Evolutionary conservation across 2,888 invertebrate genomes (phyloP).

Genomic region (Drosophila buzzatii): DNA sequence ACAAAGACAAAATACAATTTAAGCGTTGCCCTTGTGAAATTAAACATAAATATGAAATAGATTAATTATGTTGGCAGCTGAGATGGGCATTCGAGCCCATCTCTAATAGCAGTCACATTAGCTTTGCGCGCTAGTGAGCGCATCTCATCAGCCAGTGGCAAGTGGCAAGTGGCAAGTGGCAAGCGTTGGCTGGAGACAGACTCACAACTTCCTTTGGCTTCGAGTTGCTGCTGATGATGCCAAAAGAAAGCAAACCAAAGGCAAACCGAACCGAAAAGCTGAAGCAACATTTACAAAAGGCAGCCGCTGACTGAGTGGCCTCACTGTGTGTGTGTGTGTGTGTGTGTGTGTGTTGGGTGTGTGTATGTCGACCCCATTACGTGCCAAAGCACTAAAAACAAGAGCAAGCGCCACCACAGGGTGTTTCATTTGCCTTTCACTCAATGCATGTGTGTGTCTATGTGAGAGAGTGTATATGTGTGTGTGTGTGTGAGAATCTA

Average conservation of each 20-base stretch:
- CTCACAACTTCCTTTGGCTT: slow-evolving; percentile 1
- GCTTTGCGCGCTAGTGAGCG: slow-evolving; percentile 33
- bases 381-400: slow-evolving; percentile 79
- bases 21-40: slow-evolving; percentile 8
- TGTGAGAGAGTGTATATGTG: slow-evolving; percentile 12
- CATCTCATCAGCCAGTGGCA: slow-evolving; percentile 53
- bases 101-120: slow-evolving; percentile 43
- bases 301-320: slow-evolving; percentile 55
- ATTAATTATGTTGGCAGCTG: slow-evolving; percentile 24
- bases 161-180: slow-evolving; percentile 69
- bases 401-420: slow-evolving; percentile 66
- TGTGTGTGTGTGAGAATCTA: slow-evolving; percentile 34
- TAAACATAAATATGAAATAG: slow-evolving; percentile 10
- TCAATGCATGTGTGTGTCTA: slow-evolving; percentile 5
- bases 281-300: slow-evolving; percentile 51
- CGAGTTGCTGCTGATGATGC: slow-evolving; percentile 15
- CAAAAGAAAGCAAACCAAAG: slow-evolving; percentile 44
- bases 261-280: slow-evolving; percentile 32
- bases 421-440: slow-evolving; percentile 35
- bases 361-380: slow-evolving; percentile 72
- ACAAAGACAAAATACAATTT: slow-evolving; percentile 4
- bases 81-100: slow-evolving; percentile 7
- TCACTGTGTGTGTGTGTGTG: slow-evolving; percentile 8
- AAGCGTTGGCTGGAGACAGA: slow-evolving; percentile 35
- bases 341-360: slow-evolving; percentile 19